phyloP scores from a whole-genome alignment of 2,113 vertebrate genomes.

The Notiomystis cincta region DNA sequence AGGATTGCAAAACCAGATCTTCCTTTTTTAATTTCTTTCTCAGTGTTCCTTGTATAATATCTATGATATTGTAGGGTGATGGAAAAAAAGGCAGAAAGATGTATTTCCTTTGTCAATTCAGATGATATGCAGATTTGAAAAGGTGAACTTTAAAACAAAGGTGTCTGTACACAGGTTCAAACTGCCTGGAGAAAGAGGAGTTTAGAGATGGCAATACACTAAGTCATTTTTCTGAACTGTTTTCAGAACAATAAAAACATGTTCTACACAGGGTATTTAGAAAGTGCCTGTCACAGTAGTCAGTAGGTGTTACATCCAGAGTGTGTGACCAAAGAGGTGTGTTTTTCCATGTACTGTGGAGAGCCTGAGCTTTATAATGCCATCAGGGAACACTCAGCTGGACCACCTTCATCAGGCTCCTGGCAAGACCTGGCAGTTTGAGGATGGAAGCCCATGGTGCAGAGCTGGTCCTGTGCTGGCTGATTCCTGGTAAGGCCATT shows the following conservation, averaged over 20 bases:
- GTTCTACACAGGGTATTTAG: background rate
- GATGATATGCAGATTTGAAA: background rate
- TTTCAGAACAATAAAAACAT: background rate
- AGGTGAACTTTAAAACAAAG: background rate
- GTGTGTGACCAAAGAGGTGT: background rate
- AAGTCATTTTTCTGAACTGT: background rate
- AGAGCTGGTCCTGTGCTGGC: background rate
- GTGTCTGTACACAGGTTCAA: background rate
- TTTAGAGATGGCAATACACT: background rate
- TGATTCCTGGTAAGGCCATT: background rate
- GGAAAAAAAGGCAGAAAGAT: background rate
- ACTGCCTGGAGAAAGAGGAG: background rate
- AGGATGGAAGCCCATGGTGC: background rate
- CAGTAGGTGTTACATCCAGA: background rate
- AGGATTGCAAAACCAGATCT: background rate
- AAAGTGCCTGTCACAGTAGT: background rate
- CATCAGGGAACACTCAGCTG: background rate
- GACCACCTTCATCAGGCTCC: fast-evolving
- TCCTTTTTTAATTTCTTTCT: background rate
- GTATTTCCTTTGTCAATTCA: background rate
- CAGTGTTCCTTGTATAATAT: background rate
- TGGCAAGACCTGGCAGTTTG: background rate
- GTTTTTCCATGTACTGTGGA: background rate
- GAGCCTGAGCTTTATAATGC: background rate
- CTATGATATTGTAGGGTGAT: background rate